Conservation (phyloP, 2,888 invertebrate species). For the Octonoba sinensis region DNA sequence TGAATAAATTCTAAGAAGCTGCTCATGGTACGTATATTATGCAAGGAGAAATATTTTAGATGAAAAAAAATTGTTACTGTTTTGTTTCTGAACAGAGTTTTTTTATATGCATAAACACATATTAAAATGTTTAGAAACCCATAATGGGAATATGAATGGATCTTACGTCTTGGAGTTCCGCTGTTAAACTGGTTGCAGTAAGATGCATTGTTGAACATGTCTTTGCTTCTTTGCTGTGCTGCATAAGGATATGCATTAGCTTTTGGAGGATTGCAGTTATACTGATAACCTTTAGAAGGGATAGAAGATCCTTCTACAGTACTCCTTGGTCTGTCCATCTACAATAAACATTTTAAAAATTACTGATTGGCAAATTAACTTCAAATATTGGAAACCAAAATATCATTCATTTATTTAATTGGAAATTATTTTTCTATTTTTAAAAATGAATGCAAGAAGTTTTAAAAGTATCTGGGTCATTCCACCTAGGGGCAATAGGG, state of each 20-base stretch:
- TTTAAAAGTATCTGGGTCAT: too few relatives aligned
- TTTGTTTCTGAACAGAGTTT: too few relatives aligned
- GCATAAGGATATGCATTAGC: constrained; percentile 27
- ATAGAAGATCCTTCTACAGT: constrained; percentile 3
- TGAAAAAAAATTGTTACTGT: too few relatives aligned
- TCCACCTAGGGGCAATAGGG: too few relatives aligned
- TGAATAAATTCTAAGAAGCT: too few relatives aligned
- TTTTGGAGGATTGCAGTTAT: constrained; percentile 10
- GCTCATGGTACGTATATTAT: too few relatives aligned
- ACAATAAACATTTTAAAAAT: neutral
- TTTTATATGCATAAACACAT: too few relatives aligned
- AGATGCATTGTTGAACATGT: constrained; percentile 21
- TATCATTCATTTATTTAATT: neutral
- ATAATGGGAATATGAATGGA: neutral
- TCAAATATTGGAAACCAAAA: neutral
- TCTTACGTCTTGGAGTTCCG: constrained; percentile 41
- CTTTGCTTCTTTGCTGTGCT: constrained; percentile 37
- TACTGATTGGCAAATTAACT: neutral
- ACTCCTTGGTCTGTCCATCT: constrained; percentile 20
- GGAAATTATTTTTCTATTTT: neutral
- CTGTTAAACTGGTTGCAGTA: constrained; percentile 33
- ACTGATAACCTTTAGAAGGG: constrained; percentile 21
- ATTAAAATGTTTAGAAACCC: too few relatives aligned
- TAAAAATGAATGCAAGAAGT: too few relatives aligned
- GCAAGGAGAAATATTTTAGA: too few relatives aligned